phyloP scores from a whole-genome alignment of 1,140 invertebrate genomes.

The Dryas iulia region DNA sequence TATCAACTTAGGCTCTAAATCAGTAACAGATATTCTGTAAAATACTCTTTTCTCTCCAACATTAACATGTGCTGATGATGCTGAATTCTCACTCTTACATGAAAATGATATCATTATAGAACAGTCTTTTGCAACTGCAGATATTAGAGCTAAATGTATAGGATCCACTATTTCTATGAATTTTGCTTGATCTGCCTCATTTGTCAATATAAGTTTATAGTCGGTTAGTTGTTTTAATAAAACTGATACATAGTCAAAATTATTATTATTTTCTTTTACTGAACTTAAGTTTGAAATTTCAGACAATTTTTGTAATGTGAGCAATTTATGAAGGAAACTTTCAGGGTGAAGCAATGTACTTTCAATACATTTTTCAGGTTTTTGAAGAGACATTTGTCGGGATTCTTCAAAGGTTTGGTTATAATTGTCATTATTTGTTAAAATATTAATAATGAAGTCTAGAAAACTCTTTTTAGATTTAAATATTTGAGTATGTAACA shows the following conservation, averaged over 20 bases:
- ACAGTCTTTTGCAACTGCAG: conserved; percentile 71
- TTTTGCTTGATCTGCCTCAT: conserved; percentile 37
- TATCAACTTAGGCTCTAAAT: conserved; percentile 70
- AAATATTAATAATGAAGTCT: conserved; percentile 55
- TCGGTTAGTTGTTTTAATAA: conserved; percentile 42
- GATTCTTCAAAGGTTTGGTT: conserved; percentile 31
- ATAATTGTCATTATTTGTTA: conserved; percentile 39
- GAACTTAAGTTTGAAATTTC: conserved; percentile 34
- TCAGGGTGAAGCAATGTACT: conserved; percentile 34
- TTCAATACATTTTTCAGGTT: conserved; percentile 43
- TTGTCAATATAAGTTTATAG: conserved; percentile 42
- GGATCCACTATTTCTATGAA: conserved; percentile 42
- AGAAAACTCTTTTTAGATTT: conserved; percentile 48
- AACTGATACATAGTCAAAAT: conserved; percentile 44
- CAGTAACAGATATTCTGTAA: conserved; percentile 64
- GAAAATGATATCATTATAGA: conserved; percentile 76
- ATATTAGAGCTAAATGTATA: conserved; percentile 56
- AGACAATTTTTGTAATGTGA: conserved; percentile 60
- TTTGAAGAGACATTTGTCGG: conserved; percentile 7
- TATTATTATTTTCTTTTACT: conserved; percentile 10
- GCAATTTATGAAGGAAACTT: conserved; percentile 57
- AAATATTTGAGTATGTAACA: conserved; percentile 42
- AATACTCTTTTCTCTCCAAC: conserved; percentile 44
- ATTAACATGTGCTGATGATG: conserved; percentile 34
- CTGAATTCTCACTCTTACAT: conserved; percentile 34